Base-by-base conservation (phyloP, 2,888 invertebrate species). In the Philonicus albiceps region DNA sequence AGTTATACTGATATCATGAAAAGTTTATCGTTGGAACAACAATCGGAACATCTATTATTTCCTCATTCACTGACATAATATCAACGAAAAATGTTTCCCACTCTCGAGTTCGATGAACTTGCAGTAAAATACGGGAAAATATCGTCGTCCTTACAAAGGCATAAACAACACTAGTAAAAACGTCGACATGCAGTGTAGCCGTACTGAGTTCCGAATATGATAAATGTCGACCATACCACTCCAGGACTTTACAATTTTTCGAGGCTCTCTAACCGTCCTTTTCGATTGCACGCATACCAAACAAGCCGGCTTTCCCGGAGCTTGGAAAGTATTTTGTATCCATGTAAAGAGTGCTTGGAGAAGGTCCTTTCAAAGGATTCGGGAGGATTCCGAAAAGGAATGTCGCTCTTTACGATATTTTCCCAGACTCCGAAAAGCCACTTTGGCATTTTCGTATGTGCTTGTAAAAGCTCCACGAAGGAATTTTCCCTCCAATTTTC, bases 401-500 rank as follows among this genome's bases (percentile, higher is more conserved):
- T n/a, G 11, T n/a, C 16, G 80, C 80, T 80, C 76, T 31, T 76
- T 72, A 83, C 83, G 83, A 72, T 72, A 83, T 83, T 83, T 83
- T 83, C 64, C 34, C n/a, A 6, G 11, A 64, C 34, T 43, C 83
- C 55, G 74, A 74, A 74, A 74, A 30, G n/a, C 31, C 11, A n/a
- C 37, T 53, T 49, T 22, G 4, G 22, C 11, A n/a, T n/a, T n/a
- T n/a, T n/a, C 2, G 16, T 31, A 6, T 80, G 80, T 80, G 27
- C 5, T 22, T 27, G 49, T 55, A 7, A 83, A 83, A 83, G 72
- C 55, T 83, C 7, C 13, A 4, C n/a, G 49, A 31, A 64, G 27
- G 13, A 22, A 64, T 64, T 83, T 83, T 83, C 83, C 83, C 83
- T 83, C 83, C 83, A 83, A 81, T 34, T 83, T 83, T 83, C 83